Conservation (phyloP, 2,888 invertebrate genomes). For the Papilio gigon region DNA sequence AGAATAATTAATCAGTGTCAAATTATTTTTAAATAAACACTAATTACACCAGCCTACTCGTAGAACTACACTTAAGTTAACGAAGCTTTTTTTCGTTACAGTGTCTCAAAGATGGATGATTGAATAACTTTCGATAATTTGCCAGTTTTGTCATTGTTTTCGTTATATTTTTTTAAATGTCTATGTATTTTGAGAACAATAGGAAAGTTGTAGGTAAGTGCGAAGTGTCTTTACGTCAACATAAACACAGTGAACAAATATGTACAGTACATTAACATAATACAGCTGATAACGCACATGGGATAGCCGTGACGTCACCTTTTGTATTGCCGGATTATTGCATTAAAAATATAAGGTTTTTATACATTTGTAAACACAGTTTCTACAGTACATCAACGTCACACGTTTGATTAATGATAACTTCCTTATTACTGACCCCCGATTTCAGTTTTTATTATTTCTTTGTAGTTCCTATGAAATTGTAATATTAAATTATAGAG, state of each 20-base stretch:
- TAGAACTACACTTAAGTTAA: too few relatives aligned
- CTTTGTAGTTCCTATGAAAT: background rate
- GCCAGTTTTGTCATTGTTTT: background rate
- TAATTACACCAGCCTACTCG: too few relatives aligned
- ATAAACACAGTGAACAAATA: constrained; percentile 19
- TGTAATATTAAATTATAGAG: too few relatives aligned
- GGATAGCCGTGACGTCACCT: constrained; percentile 34
- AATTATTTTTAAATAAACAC: too few relatives aligned
- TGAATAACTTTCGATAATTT: background rate
- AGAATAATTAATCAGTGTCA: too few relatives aligned
- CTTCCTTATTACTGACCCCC: constrained; percentile 25
- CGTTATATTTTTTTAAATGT: background rate
- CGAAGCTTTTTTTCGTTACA: too few relatives aligned
- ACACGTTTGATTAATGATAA: background rate
- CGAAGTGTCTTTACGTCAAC: background rate
- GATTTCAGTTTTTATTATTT: background rate
- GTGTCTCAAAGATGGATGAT: too few relatives aligned
- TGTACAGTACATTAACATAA: constrained; percentile 28
- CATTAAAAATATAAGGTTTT: constrained; percentile 32
- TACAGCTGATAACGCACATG: constrained; percentile 32
- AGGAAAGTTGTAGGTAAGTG: background rate
- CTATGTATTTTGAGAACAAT: background rate
- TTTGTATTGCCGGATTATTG: constrained; percentile 19
- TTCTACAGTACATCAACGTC: constrained; percentile 8
- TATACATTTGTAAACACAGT: constrained; percentile 4